A percentile compares a stretch with the other conserved stretches of the same genome.
These are phyloP conservation scores for Stomatorhinus walkeri DNA, from an alignment of 2,797 vertebrate species.

Conservation along the genomic window DNA sequence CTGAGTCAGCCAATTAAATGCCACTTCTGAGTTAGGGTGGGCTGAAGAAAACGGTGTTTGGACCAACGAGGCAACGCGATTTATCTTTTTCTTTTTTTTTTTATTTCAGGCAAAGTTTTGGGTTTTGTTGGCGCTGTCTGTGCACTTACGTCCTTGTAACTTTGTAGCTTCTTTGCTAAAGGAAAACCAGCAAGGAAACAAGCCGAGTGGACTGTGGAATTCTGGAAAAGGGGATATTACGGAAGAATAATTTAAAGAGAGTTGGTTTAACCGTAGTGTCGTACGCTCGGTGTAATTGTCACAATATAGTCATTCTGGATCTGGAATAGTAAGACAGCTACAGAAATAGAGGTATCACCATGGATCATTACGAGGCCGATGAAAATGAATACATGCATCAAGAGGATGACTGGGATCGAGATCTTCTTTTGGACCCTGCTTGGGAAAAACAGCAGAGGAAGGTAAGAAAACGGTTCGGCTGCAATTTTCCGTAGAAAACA, in stretches of 20 bases:
- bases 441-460: slow-evolving; percentile 91
- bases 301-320: slow-evolving; percentile 43
- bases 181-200: slow-evolving; percentile 27
- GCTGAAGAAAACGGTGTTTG: background rate
- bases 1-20: slow-evolving; percentile 42
- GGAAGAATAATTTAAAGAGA: slow-evolving; percentile 37
- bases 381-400: slow-evolving; percentile 69
- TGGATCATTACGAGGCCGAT: slow-evolving; percentile 74
- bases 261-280: slow-evolving; percentile 54
- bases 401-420: slow-evolving; percentile 83
- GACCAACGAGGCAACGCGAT: slow-evolving; percentile 50
- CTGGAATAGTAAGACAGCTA: slow-evolving; percentile 34
- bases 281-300: slow-evolving; percentile 52
- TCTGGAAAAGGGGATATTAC: slow-evolving; percentile 23
- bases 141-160: slow-evolving; percentile 44
- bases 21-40: slow-evolving; percentile 33
- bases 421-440: slow-evolving; percentile 80
- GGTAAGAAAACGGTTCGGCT: slow-evolving; percentile 44
- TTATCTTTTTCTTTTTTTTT: slow-evolving; percentile 40
- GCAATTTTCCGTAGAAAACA: background rate
- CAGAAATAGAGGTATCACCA: slow-evolving; percentile 37
- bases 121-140: slow-evolving; percentile 43
- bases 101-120: slow-evolving; percentile 59
- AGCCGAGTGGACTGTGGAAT: slow-evolving; percentile 33
- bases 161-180: slow-evolving; percentile 33